Conservation (phyloP, 2,797 vertebrate species). For the Gallinago solitaria region DNA sequence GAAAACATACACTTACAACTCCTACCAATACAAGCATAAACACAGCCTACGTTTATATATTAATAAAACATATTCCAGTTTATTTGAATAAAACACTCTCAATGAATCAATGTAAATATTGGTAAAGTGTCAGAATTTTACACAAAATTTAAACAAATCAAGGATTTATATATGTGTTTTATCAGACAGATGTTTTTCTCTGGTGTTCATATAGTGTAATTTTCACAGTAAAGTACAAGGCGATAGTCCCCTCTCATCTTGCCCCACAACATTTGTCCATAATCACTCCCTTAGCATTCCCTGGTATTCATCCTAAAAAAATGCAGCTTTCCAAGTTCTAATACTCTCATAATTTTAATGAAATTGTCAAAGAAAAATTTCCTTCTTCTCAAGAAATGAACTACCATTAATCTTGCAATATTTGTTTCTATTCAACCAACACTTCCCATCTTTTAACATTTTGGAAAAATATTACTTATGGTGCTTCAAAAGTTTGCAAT, state of each 20-base stretch:
- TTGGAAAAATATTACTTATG: neutral
- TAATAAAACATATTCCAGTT: neutral
- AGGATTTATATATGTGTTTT: neutral
- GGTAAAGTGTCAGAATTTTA: neutral
- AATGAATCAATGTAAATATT: neutral
- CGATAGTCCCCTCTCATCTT: neutral
- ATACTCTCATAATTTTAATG: neutral
- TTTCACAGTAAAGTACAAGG: neutral
- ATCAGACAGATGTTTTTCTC: neutral
- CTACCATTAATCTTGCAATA: neutral
- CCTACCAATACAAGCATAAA: neutral
- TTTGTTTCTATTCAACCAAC: neutral
- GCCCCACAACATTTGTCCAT: neutral
- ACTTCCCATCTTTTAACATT: neutral
- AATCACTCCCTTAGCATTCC: neutral
- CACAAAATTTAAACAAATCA: neutral
- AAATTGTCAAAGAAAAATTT: neutral
- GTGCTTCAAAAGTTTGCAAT: neutral
- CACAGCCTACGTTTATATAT: neutral
- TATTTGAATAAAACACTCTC: neutral
- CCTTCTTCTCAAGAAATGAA: neutral
- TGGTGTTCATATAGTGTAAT: neutral
- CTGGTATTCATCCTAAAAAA: neutral
- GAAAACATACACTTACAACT: neutral
- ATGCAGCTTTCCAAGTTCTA: neutral